Evolutionary conservation across 2,888 invertebrate species (phyloP), one percentile per base, ranked within the genome.

Genomic region (Carpatolechia fugitivella): DNA sequence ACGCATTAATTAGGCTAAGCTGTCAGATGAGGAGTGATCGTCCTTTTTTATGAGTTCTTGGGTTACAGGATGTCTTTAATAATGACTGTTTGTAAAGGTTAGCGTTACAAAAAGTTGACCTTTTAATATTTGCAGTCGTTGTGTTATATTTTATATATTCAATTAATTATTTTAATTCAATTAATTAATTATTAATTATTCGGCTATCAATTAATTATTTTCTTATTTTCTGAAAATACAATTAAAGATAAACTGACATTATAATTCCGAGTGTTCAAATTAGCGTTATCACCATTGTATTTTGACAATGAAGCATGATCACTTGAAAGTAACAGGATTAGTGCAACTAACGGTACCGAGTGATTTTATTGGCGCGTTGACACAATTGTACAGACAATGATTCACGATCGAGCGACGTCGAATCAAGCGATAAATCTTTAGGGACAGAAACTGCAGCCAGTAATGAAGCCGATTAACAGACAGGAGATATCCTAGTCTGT

Each of bases 301-400:
- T 41, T 18, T 8, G 18, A 16, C 3, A 41, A 20, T 41, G 18
- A 11, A 41, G 20, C 40, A n/a, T n/a, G 18, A 29, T n/a, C 14
- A n/a, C 20, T 6, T 20, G 31, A 30, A 50, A 47, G 41, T 53
- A 24, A 53, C 29, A 46, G 50, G 24, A 46, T 46, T 46, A 46
- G 29, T 31, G 24, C 24, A 24, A n/a, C 5, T 8, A 30, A 52
- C 31, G 33, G 33, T 49, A 35, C 49, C 18, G 31, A 41, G 40
- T 49, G 20, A 55, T 51, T 51, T 50, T 44, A 55, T 29, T 51
- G 36, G 44, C 49, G 14, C 35, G 16, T 16, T 35, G 51, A 35
- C 48, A 46, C 35, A 54, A 40, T 48, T 20, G 16, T 44, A 11
- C 5, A 44, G 44, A 13, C 49, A 49, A 49, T 49, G 49, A 49